Evolutionary conservation across 2,797 vertebrate species (phyloP), one percentile per base, ranked within the genome.

Genomic region (Lates japonicus): DNA sequence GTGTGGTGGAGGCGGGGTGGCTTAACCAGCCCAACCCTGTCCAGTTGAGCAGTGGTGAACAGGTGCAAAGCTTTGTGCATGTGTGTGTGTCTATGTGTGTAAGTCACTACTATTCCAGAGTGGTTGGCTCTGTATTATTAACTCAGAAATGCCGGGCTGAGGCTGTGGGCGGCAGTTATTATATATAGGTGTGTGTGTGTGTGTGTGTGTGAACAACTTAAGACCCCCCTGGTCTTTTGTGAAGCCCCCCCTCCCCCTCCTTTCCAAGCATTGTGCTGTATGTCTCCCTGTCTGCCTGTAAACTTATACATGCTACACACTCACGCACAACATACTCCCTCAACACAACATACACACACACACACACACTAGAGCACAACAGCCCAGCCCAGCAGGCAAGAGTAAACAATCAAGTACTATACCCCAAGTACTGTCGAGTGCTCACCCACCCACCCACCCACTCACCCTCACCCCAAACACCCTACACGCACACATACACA

Each of bases 91-190:
- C 35, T 84, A 66, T 73, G 81, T 68, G 72, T 84, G 76, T 49
- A 74, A 77, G 85, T 90, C 66, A 88, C 93, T 79, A 95, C 95
- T 95, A 95, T 94, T 93, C 89, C 90, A 88, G 89, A 95, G 94
- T 92, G 91, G 93, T 84, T 88, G 91, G 91, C 91, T 91, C 80
- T 92, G 87, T 95, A 96, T 96, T 95, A 96, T 96, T 95, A 93
- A 96, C 96, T 96, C 94, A 95, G 91, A 93, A 94, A 94, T 88
- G 90, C 88, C 82, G 78, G 84, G 87, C 84, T 85, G 90, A 80
- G 81, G 89, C 88, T 84, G 85, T 88, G 86, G 85, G 91, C 81
- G 44, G 93, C 94, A 95, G 94, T 93, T 94, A 70, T 81, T 85
- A 90, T 54, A 77, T 77, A 65, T 39, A n/a, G n/a, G n/a, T 80